Evolutionary conservation across 2,113 vertebrate genomes (phyloP), one percentile per base, ranked within the genome.

Genomic region (Mormyrus lacerda): DNA sequence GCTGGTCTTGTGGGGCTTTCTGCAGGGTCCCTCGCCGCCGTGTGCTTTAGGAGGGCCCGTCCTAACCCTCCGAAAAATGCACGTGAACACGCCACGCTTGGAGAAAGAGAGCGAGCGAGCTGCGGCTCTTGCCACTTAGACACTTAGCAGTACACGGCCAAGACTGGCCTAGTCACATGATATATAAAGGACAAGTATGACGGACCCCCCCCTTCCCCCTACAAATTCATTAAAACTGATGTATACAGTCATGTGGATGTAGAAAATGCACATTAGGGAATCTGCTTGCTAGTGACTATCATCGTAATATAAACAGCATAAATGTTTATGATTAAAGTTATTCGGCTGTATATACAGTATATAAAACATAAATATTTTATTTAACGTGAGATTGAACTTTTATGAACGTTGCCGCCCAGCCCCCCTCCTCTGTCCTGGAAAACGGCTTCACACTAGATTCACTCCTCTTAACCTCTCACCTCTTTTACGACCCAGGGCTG

Each of bases 1-100:
- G 86, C 93, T 91, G 92, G 89, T 94, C 93, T 69, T 94, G 91
- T 91, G 93, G 93, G 93, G 87, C 92, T 47, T 93, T 94, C 87
- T 89, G 89, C 82, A 92, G 19, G 91, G 91, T 95, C 93, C 93
- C 92, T 92, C 90, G 93, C 91, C 92, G 89, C 91, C 89, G 85
- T 89, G 88, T 92, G 91, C 88, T 91, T 88, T 89, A 79, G 92
- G 91, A 79, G 89, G 47, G 89, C 87, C 79, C 91, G 89, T 90
- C 88, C 90, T 82, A 91, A 85, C 91, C 87, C 92, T 90, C 87
- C 89, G 89, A 90, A 51, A 89, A 47, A n/a, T 39, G 65, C 45
- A 13, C 42, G 44, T 15, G 83, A 31, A 87, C 65, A 88, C 92
- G 89, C 90, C 24, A n/a, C 53, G 5, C 35, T 24, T 15, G 48